A percentile compares a stretch with the other conserved stretches of the same genome.
These are phyloP conservation scores for Coregonus clupeaformis DNA, from an alignment of 2,113 vertebrate genomes.

Conservation along the genomic window DNA sequence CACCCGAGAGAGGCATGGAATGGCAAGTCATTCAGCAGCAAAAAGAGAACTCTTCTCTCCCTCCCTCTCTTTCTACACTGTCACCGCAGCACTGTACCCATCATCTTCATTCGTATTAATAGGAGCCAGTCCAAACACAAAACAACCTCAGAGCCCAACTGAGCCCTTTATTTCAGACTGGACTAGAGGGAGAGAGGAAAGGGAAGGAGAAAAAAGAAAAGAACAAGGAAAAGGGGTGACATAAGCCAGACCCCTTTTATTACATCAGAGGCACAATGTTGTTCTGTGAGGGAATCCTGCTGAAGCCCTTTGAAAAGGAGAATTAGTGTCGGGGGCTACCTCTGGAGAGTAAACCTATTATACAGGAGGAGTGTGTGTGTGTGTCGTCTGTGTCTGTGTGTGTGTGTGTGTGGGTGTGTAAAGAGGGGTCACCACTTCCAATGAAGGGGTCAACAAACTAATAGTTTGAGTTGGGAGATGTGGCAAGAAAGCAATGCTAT, in stretches of 20 bases:
- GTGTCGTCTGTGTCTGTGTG: neutral
- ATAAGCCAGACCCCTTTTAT: conserved; percentile 86
- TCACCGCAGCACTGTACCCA: neutral
- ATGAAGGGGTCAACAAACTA: no score
- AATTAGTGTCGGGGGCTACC: conserved; percentile 50
- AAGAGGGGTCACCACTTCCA: no score
- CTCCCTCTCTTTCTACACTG: neutral
- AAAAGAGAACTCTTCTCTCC: no score
- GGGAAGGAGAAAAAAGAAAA: conserved; percentile 8
- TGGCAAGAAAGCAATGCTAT: no score
- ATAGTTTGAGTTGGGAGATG: no score
- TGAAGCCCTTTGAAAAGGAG: conserved; percentile 69
- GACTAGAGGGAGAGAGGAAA: conserved; percentile 29
- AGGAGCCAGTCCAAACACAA: conserved; percentile 78
- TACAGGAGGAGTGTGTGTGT: conserved; percentile 23
- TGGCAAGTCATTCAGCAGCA: no score
- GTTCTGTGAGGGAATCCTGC: conserved; percentile 78
- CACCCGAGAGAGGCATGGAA: neutral
- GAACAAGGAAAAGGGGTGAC: conserved; percentile 61
- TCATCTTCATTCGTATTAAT: conserved; percentile 69
- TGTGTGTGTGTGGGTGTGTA: conserved; percentile 2
- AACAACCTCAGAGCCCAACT: conserved; percentile 70
- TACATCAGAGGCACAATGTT: conserved; percentile 76
- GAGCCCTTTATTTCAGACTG: conserved; percentile 75
- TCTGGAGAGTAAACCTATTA: conserved; percentile 45